Conservation (phyloP, 2,797 vertebrate species). For the Sparidentex hasta region DNA sequence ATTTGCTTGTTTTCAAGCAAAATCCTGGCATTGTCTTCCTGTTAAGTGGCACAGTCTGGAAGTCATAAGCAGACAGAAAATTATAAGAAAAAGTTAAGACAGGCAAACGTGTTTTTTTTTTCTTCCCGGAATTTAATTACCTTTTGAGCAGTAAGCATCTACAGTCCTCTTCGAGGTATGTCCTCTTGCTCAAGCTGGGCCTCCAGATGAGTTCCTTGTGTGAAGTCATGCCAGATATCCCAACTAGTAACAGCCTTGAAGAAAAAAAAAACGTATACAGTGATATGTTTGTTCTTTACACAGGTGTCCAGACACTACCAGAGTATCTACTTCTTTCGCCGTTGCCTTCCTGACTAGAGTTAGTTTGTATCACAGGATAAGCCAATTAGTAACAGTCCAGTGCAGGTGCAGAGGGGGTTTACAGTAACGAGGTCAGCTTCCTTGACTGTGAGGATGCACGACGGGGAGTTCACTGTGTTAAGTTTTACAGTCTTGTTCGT, state of each 20-base stretch:
- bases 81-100: conserved; percentile 7
- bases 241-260: neutral
- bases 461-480: neutral
- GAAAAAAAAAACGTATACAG: neutral
- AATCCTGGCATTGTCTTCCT: neutral
- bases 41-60: neutral
- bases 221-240: conserved; percentile 10
- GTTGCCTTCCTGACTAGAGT: neutral
- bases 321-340: neutral
- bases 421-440: neutral
- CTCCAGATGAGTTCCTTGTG: conserved; percentile 13
- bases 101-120: neutral
- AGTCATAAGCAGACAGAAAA: neutral
- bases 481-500: neutral
- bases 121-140: conserved; percentile 13
- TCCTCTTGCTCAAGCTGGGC: neutral
- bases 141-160: neutral
- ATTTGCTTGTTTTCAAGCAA: neutral
- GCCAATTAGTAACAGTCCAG: neutral
- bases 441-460: neutral
- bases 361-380: neutral
- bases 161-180: neutral
- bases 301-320: neutral
- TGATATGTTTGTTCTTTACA: conserved; percentile 10
- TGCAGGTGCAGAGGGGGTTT: neutral